phyloP scores from a whole-genome alignment of 1,140 invertebrate genomes.

The Liolophura sinensis region DNA sequence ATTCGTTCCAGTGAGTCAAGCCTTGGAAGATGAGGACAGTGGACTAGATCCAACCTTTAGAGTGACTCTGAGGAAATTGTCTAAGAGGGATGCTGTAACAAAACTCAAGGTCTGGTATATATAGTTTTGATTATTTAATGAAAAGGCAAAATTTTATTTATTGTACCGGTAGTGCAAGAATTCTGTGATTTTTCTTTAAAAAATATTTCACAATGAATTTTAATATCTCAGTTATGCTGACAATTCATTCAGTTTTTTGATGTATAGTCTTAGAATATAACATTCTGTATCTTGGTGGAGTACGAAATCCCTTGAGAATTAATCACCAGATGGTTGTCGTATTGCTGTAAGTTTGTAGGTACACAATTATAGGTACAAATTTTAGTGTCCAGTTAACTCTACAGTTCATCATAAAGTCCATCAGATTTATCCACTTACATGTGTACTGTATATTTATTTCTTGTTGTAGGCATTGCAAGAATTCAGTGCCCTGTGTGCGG shows the following conservation, averaged over 20 bases:
- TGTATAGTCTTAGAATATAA: no score
- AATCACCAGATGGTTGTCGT: not conserved
- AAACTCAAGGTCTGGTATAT: slow-evolving; percentile 72
- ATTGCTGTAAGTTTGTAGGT: no score
- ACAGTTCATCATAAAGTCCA: not conserved
- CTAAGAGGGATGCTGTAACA: slow-evolving; percentile 83
- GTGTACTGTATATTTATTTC: not conserved
- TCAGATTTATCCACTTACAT: not conserved
- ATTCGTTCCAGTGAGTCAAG: slow-evolving; percentile 64
- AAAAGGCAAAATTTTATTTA: not conserved
- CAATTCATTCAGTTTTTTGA: not conserved
- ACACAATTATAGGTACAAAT: not conserved
- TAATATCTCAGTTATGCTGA: not conserved
- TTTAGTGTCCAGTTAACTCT: slow-evolving; percentile 1
- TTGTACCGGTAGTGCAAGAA: slow-evolving; percentile 5
- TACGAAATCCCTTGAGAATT: not conserved
- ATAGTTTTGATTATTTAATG: not conserved
- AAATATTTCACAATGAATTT: not conserved
- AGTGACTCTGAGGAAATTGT: slow-evolving; percentile 64
- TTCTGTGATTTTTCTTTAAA: not conserved
- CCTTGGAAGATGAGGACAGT: slow-evolving; percentile 50
- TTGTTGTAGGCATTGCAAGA: slow-evolving; percentile 75
- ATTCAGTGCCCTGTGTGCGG: slow-evolving; percentile 68
- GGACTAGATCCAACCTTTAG: slow-evolving; percentile 58
- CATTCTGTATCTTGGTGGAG: not conserved